Conservation (phyloP, 2,113 vertebrate genomes). For the Galbula dea region DNA sequence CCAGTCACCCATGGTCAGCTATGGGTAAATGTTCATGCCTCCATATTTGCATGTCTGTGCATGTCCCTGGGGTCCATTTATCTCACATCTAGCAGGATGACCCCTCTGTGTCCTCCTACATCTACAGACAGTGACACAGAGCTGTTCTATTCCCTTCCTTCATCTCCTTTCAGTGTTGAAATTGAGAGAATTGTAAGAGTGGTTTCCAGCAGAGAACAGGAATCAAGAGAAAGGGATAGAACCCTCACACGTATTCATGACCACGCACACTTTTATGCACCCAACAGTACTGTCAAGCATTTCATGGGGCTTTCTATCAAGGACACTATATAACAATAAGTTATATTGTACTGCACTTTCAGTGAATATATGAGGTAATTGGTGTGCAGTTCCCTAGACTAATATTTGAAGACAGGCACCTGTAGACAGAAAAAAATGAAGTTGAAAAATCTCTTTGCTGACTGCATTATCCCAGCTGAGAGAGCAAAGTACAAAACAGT, state of each 20-base stretch:
- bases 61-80: neutral
- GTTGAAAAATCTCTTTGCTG: conserved; percentile 47
- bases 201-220: conserved; percentile 64
- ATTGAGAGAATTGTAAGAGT: conserved; percentile 55
- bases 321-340: conserved; percentile 57
- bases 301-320: conserved; percentile 48
- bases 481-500: neutral
- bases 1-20: neutral
- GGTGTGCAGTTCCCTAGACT: conserved; percentile 61
- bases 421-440: conserved; percentile 53
- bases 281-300: conserved; percentile 53
- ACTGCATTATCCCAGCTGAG: neutral
- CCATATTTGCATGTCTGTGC: neutral
- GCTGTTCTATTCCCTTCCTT: conserved; percentile 45
- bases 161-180: conserved; percentile 34
- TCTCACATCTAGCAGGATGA: neutral
- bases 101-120: neutral
- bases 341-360: conserved; percentile 60
- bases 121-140: conserved; percentile 40
- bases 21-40: neutral
- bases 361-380: conserved; percentile 64
- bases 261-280: conserved; percentile 59
- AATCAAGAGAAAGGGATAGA: conserved; percentile 46
- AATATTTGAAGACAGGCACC: conserved; percentile 49
- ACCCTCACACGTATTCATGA: conserved; percentile 54